Percentiles rank a stretch among this genome's conserved stretches.
Evolutionary conservation across 1,140 invertebrate genomes (phyloP).

Genomic region (Bombus terrestris): DNA sequence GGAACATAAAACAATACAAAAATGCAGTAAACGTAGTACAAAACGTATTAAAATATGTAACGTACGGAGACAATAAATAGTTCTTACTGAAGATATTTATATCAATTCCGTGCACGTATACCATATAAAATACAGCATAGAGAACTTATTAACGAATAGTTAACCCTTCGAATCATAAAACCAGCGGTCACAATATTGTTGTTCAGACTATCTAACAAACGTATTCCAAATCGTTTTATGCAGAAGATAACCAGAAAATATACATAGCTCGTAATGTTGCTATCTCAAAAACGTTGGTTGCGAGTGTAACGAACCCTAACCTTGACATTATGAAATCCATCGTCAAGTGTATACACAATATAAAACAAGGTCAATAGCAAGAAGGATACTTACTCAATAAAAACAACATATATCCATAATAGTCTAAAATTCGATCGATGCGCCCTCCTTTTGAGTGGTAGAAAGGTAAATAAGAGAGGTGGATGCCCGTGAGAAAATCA

Average conservation of each 20-base stretch:
- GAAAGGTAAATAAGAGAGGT: neutral
- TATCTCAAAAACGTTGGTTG: neutral
- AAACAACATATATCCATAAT: neutral
- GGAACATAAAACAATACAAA: too few relatives aligned
- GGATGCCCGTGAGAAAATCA: too few relatives aligned
- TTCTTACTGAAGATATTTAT: slow-evolving; percentile 16
- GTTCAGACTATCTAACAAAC: neutral
- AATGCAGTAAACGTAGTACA: too few relatives aligned
- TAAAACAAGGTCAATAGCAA: neutral
- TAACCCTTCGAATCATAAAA: neutral
- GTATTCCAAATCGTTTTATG: too few relatives aligned
- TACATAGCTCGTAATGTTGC: neutral
- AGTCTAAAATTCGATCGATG: slow-evolving; percentile 24
- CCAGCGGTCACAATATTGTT: neutral
- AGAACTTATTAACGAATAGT: neutral
- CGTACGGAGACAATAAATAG: too few relatives aligned
- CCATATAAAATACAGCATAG: neutral
- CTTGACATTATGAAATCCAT: slow-evolving; percentile 1
- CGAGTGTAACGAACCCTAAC: neutral
- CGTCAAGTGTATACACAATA: neutral
- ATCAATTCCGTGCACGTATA: neutral
- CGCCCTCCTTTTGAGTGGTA: slow-evolving; percentile 23
- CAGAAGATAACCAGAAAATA: neutral
- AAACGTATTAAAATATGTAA: too few relatives aligned
- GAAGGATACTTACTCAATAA: neutral